Evolutionary conservation across 2,888 invertebrate species (phyloP).

Genomic region (Andrena praecox): DNA sequence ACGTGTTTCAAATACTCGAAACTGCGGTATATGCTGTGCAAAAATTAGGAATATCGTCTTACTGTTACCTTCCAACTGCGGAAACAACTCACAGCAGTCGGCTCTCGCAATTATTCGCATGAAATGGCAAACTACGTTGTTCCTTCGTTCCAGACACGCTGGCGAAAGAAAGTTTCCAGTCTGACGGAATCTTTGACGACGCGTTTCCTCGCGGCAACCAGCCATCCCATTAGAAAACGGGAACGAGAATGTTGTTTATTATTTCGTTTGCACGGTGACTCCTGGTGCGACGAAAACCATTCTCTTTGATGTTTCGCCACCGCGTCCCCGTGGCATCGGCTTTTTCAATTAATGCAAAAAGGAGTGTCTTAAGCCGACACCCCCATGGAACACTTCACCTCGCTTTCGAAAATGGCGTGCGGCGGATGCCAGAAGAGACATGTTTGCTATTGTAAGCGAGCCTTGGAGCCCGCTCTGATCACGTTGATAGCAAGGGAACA

Average conservation of each 20-base stretch:
- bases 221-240: slow-evolving; percentile 70
- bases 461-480: slow-evolving; percentile 20
- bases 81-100: not conserved
- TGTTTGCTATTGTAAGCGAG: slow-evolving; percentile 49
- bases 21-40: not conserved
- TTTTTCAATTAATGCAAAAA: slow-evolving; percentile 79
- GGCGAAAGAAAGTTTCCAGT: slow-evolving; percentile 33
- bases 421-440: slow-evolving; percentile 51
- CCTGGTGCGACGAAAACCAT: slow-evolving; percentile 67
- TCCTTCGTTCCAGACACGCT: not conserved
- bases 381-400: slow-evolving; percentile 61
- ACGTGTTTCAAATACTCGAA: not conserved
- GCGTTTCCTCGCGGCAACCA: slow-evolving; percentile 48
- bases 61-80: not conserved
- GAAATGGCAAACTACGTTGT: slow-evolving; percentile 20
- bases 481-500: slow-evolving; percentile 14
- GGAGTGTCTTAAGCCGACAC: slow-evolving; percentile 69
- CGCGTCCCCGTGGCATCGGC: slow-evolving; percentile 71
- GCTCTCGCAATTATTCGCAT: slow-evolving; percentile 7
- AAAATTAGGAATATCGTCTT: not conserved
- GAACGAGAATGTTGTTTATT: slow-evolving; percentile 71
- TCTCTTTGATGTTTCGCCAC: slow-evolving; percentile 75
- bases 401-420: slow-evolving; percentile 68
- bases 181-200: slow-evolving; percentile 55
- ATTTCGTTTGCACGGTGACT: slow-evolving; percentile 74